Evolutionary conservation across 2,888 invertebrate species (phyloP), one percentile per base, ranked within the genome.

Genomic region (Lypha dubia): DNA sequence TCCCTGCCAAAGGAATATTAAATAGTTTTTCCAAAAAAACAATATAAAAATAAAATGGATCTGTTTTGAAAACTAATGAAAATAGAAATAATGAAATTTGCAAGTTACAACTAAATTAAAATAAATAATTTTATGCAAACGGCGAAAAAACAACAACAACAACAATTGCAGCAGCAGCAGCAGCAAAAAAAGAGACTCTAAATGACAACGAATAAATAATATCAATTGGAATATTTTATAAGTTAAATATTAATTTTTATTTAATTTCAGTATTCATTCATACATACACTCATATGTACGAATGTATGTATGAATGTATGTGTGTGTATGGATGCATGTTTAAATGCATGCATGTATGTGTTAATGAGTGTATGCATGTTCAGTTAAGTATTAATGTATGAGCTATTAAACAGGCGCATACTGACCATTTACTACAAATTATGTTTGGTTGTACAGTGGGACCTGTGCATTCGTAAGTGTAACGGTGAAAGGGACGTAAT

Each of bases 61-160:
- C 17, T 63, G 70, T 53, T 77, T 68, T 58, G 77, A 62, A 62
- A 53, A 13, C 15, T 24, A 63, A 73, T 79, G 71, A 46, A 77
- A 77, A 77, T 67, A 62, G 73, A 77, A 67, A 77, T 77, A 22
- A 71, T 67, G 71, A 71, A 76, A 79, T 79, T n/a, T 75, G 38
- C 44, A 81, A 65, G 68, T 81, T 77, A 81, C 80, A 84, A 80
- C 80, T 80, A 80, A 77, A 77, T 84, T 81, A 81, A 81, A 84
- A 84, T 84, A 84, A 76, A 80, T 76, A 81, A 84, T 84, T 74
- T 81, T 81, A 84, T 84, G 84, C 80, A 81, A 84, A 71, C 49
- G 32, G 46, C 46, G 51, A 63, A 51, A 28, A 81, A 84, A 71
- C 49, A 22, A 38, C 46, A 58, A 63, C 44, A 28, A 32, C 24